Conservation (phyloP, 2,113 vertebrate genomes). For the Corythoichthys haematopterus region DNA sequence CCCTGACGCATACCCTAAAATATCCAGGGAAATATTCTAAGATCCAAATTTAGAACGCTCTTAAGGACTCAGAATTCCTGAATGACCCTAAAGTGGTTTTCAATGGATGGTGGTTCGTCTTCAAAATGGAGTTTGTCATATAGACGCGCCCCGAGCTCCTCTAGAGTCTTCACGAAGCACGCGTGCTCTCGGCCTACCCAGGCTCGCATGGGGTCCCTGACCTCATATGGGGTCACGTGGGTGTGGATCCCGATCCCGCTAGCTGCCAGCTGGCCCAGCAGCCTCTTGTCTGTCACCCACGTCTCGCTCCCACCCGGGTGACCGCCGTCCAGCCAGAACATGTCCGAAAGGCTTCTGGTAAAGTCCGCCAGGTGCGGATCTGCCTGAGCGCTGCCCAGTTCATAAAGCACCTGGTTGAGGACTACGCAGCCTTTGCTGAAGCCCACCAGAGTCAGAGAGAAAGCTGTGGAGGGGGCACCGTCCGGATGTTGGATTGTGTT, state of each 20-base stretch:
- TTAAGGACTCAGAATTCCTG: constrained; percentile 69
- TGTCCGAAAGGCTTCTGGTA: constrained; percentile 75
- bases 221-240: constrained; percentile 95
- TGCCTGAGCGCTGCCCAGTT: constrained; percentile 79
- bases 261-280: constrained; percentile 78
- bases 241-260: constrained; percentile 81
- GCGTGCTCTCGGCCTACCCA: constrained; percentile 93
- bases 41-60: not conserved
- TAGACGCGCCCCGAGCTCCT: constrained; percentile 79
- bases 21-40: not conserved
- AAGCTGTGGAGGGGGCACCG: constrained; percentile 44
- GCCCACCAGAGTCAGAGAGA: constrained; percentile 82
- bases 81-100: constrained; percentile 95
- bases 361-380: constrained; percentile 79
- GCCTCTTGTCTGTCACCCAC: constrained; percentile 85
- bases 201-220: constrained; percentile 87
- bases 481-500: constrained; percentile 68
- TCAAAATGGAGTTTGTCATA: constrained; percentile 85
- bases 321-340: constrained; percentile 96
- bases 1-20: not conserved
- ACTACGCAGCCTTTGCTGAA: constrained; percentile 99
- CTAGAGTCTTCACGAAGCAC: constrained; percentile 81
- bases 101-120: constrained; percentile 81
- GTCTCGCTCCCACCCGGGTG: constrained; percentile 93
- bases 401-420: constrained; percentile 91